Conservation (phyloP, 2,888 invertebrate species). For the Neria commutata region DNA sequence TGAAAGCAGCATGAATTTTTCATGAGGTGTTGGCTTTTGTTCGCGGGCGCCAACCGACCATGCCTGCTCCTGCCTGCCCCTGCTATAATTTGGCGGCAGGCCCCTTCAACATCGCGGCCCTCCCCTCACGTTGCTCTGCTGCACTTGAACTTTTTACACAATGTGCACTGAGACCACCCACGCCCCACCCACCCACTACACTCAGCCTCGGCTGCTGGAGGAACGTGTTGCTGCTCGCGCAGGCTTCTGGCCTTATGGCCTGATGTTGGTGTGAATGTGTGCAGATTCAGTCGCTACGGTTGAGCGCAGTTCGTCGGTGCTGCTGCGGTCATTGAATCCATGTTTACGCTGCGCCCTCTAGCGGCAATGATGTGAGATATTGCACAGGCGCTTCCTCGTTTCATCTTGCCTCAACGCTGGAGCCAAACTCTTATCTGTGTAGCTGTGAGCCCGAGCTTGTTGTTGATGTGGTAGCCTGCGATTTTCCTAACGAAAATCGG, state of each 20-base stretch:
- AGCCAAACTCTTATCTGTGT: no score
- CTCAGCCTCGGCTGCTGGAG: constrained; percentile 12
- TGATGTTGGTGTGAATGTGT: background rate
- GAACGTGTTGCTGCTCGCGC: constrained; percentile 5
- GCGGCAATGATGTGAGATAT: constrained; percentile 5
- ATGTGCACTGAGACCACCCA: background rate
- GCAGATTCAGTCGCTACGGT: constrained; percentile 13
- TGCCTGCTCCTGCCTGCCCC: constrained; percentile 26
- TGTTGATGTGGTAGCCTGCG: background rate
- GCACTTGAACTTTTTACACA: constrained; percentile 36
- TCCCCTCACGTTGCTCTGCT: constrained; percentile 24
- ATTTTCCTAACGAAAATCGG: constrained; percentile 1
- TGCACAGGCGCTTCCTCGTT: background rate
- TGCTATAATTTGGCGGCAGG: background rate
- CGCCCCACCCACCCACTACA: constrained; percentile 25
- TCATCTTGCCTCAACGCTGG: background rate
- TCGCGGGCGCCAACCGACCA: constrained; percentile 36
- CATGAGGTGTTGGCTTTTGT: constrained; percentile 59
- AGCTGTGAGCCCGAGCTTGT: background rate
- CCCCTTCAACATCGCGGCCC: background rate
- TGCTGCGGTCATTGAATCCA: constrained; percentile 5
- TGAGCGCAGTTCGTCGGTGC: constrained; percentile 3
- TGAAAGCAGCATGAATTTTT: constrained; percentile 58
- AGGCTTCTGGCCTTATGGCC: background rate
- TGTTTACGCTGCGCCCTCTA: background rate